Base-by-base conservation (phyloP, 1,140 invertebrate species). In the Antheraea mylitta region DNA sequence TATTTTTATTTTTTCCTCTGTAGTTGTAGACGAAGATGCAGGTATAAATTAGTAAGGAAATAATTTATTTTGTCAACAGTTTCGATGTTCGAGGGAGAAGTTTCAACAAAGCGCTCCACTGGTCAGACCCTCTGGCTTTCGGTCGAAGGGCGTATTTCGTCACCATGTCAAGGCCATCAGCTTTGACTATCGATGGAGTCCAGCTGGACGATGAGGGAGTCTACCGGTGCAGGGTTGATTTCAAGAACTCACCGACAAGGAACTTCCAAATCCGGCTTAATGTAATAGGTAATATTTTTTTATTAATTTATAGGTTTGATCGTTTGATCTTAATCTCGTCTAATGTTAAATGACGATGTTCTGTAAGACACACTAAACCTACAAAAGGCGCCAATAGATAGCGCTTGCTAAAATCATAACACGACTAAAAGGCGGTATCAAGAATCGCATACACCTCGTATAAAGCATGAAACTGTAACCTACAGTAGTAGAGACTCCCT, bases 181-280 rank as follows among this genome's bases (percentile, higher is more conserved):
- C 95, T 18, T 93, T 98, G 53, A 95, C 95, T 37, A 93, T 98
- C 68, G 95, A 97, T 74, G 94, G 95, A 42, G 96, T 98, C 3
- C 95, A 96, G 78, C 93, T 96, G 64, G 94, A 95, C 73, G 97
- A 98, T 86, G 96, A 97, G 81, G 97, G 97, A 0, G 93, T 95
- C 19, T 98, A 98, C 87, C 93, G 97, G 60, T 98, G 97, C 89
- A 94, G 97, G 70, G 97, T 98, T 3, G 97, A 98, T 89, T 98
- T 98, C 87, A 95, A 95, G 82, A 97, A 97, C 80, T 97, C 97
- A 5, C 97, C 97, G 0, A 98, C 97, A 7, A 94, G 96, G 75
- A 98, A 98, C 91, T 97, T 96, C 81, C 96, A 97, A 89, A 97
- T 98, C 80, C 96, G 96, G 82, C 94, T 98, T 75, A 97, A 96